Evolutionary conservation across 1,140 invertebrate genomes (phyloP).

Genomic region (Meloidogyne chitwoodi): DNA sequence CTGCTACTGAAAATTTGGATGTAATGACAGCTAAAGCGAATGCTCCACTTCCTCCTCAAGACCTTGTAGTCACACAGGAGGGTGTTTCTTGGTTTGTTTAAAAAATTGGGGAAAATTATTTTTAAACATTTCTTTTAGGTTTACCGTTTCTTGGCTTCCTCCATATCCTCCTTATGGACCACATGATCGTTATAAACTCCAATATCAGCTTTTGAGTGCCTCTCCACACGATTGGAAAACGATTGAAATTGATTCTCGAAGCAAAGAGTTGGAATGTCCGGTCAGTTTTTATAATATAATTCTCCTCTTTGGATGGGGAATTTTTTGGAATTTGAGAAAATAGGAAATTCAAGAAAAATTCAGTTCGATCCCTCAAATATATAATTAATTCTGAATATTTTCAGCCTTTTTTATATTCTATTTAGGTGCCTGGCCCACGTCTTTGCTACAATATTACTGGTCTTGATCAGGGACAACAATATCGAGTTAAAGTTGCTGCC

Average conservation of each 20-base stretch:
- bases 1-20: constrained; percentile 59
- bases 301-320: no score
- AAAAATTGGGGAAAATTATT: neutral
- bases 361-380: no score
- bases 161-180: constrained; percentile 56
- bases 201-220: constrained; percentile 53
- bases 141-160: constrained; percentile 37
- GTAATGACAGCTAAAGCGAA: constrained; percentile 60
- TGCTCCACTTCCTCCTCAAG: constrained; percentile 58
- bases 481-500: constrained; percentile 56
- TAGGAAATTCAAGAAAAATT: no score
- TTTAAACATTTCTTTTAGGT: neutral
- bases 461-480: constrained; percentile 55
- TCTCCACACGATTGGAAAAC: constrained; percentile 41
- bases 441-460: constrained; percentile 60
- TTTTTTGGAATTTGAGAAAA: no score
- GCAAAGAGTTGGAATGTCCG: constrained; percentile 54
- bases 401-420: neutral
- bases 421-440: constrained; percentile 43
- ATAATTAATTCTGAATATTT: no score
- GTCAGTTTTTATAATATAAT: constrained; percentile 1
- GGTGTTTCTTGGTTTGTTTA: constrained; percentile 27
- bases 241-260: constrained; percentile 46
- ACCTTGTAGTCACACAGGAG: constrained; percentile 59
- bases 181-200: constrained; percentile 58